Evolutionary conservation across 2,113 vertebrate species (phyloP), one percentile per base, ranked within the genome.

Genomic region (Rhinoptilus africanus): DNA sequence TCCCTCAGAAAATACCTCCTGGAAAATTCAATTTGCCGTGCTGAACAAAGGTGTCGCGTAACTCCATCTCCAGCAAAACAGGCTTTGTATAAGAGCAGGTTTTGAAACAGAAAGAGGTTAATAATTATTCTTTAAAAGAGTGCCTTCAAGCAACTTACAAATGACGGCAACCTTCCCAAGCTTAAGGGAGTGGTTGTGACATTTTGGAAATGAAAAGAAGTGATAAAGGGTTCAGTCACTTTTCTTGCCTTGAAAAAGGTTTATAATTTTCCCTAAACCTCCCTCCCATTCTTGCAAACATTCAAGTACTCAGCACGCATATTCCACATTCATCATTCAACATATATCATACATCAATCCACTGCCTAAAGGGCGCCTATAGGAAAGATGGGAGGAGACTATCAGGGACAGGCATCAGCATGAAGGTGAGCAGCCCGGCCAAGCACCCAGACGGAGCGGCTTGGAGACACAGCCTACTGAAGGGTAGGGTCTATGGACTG

Each of bases 181-280:
- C 88, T 94, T 84, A 92, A 62, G 66, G 86, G 84, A 97, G 92
- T 75, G 30, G 89, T 56, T 78, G 64, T 95, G 82, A 96, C 94
- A 93, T 91, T 97, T 78, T 83, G 63, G 48, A 96, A 93, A 71
- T 77, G 80, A 89, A 94, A 94, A 95, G 92, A 41, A 91, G 54
- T 13, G 37, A 94, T 67, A 77, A 91, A 94, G 51, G 60, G 63
- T 85, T 97, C 88, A 18, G 71, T 76, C 84, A 95, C 83, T 92
- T 80, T 87, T 72, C 60, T 69, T 53, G 54, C 84, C 94, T 96
- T 75, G 68, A 81, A 84, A 83, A 96, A 91, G 71, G 60, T 81
- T 71, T 80, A 26, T 83, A 81, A 67, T 94, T 96, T 93, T 47
- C 69, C 75, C 59, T 64, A 82, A 75, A 45, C 30, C 37, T 89